Conservation (phyloP, 2,888 invertebrate genomes). For the Ferrisia virgata region DNA sequence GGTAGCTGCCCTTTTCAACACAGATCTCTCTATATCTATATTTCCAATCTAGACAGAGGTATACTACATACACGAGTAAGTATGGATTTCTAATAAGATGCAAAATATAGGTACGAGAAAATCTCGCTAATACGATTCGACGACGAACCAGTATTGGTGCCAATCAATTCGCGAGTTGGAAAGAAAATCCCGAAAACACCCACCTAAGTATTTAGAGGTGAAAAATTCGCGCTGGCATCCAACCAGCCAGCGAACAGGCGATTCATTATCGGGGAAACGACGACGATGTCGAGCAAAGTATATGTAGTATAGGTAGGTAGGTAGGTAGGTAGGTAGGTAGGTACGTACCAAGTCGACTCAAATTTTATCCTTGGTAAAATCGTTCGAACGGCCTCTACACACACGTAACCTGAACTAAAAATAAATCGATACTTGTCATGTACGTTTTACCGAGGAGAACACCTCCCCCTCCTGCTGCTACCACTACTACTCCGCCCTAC, state of each 20-base stretch:
- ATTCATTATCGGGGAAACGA: background rate
- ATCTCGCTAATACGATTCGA: no score
- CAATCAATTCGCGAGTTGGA: no score
- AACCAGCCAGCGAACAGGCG: background rate
- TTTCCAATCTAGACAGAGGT: background rate
- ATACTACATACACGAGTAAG: no score
- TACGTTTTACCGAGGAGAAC: background rate
- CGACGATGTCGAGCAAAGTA: background rate
- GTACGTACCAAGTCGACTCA: background rate
- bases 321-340: no score
- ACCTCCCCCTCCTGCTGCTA: background rate
- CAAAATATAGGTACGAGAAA: no score
- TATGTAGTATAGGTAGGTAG: no score
- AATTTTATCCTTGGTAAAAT: background rate
- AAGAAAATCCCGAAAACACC: no score
- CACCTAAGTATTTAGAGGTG: no score
- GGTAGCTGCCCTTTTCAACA: no score
- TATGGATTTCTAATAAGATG: no score
- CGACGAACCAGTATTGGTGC: no score
- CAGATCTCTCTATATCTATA: background rate
- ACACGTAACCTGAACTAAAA: constrained; percentile 39
- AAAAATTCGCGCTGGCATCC: background rate
- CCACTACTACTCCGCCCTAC: no score
- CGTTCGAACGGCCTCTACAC: constrained; percentile 39
- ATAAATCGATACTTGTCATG: constrained; percentile 42